Percentiles rank a stretch among this genome's conserved stretches.
phyloP scores from a whole-genome alignment of 1,140 invertebrate genomes.

The Subanguina moxae region DNA sequence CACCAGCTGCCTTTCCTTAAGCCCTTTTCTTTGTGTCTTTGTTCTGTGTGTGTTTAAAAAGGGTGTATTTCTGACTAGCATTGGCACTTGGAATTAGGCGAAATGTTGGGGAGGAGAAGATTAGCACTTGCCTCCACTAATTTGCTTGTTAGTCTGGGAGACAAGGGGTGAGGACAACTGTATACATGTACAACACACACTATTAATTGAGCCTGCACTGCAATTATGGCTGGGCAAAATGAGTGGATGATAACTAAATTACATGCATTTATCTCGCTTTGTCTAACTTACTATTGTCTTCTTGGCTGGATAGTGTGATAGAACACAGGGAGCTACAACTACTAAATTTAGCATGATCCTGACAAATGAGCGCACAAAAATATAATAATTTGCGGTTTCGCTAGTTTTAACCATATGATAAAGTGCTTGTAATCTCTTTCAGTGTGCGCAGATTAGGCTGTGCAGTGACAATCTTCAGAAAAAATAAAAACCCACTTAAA shows the following conservation, averaged over 20 bases:
- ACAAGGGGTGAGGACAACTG: conserved; percentile 2
- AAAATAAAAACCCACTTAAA: no score
- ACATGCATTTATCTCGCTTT: conserved; percentile 4
- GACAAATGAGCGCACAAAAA: no score
- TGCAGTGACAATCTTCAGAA: no score
- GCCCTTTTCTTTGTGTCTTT: no score
- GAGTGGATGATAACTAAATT: conserved; percentile 8
- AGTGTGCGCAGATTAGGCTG: no score
- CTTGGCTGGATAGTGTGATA: no score
- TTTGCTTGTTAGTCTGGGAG: background rate
- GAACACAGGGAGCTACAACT: no score
- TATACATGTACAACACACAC: background rate
- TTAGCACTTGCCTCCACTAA: background rate
- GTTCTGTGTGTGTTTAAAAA: background rate
- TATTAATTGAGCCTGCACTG: background rate
- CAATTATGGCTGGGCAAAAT: background rate
- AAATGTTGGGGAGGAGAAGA: background rate
- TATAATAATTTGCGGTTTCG: no score
- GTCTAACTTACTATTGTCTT: no score
- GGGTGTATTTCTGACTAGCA: background rate
- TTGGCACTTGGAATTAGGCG: background rate
- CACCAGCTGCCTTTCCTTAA: background rate
- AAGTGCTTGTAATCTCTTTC: no score
- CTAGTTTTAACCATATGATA: no score
- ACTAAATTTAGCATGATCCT: no score